These are phyloP conservation scores for Paralichthys olivaceus DNA, from an alignment of 2,113 vertebrate genomes.

Conservation along the genomic window DNA sequence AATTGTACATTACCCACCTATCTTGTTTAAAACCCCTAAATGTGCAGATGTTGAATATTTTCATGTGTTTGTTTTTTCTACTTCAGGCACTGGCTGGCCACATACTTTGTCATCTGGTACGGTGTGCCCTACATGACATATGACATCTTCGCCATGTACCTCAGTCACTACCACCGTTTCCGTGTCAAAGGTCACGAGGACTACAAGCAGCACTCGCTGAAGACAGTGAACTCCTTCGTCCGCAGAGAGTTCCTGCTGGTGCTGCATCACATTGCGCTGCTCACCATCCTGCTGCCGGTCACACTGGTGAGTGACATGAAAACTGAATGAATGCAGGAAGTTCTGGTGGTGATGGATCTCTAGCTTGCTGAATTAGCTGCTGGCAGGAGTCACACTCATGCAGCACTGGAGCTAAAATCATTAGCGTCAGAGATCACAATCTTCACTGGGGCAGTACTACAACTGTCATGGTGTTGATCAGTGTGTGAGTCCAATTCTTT, in stretches of 20 bases:
- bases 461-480: neutral
- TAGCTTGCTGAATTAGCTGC: neutral
- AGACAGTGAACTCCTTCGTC: conserved; percentile 87
- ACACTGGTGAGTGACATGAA: conserved; percentile 84
- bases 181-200: conserved; percentile 80
- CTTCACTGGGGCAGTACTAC: neutral
- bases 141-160: conserved; percentile 94
- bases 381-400: neutral
- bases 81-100: conserved; percentile 92
- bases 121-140: conserved; percentile 96
- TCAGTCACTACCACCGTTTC: conserved; percentile 93
- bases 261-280: conserved; percentile 92
- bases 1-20: too few relatives aligned
- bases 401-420: neutral
- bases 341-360: neutral
- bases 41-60: neutral
- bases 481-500: neutral
- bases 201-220: conserved; percentile 83
- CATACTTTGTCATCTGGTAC: conserved; percentile 90
- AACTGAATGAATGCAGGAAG: neutral
- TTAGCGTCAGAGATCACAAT: neutral
- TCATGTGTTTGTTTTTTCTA: neutral
- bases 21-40: too few relatives aligned
- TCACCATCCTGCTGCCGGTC: conserved; percentile 90
- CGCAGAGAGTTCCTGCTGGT: conserved; percentile 91